Evolutionary conservation across 2,888 invertebrate species (phyloP).

Genomic region (Dicyrtomina minuta): DNA sequence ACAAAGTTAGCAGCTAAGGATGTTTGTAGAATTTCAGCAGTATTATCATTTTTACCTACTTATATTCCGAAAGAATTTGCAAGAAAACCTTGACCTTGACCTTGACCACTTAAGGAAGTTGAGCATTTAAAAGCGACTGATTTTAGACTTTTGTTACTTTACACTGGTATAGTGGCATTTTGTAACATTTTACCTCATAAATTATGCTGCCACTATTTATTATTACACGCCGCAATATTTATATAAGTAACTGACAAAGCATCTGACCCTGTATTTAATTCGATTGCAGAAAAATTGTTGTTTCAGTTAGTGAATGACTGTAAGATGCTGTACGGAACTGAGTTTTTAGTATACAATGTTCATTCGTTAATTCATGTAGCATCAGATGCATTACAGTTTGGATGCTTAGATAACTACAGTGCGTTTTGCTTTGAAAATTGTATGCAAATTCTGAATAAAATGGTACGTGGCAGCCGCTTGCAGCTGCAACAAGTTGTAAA

Average conservation of each 20-base stretch:
- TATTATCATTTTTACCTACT: neutral
- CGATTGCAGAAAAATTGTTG: neutral
- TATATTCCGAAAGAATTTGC: constrained; percentile 35
- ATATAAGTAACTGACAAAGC: constrained; percentile 5
- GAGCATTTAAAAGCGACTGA: constrained; percentile 40
- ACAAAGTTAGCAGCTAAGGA: neutral
- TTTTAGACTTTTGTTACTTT: constrained; percentile 34
- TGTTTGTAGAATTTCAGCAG: neutral
- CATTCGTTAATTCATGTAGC: constrained; percentile 18
- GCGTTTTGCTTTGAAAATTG: constrained; percentile 24
- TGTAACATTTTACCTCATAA: constrained; percentile 4
- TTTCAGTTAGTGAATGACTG: neutral
- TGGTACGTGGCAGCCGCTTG: neutral
- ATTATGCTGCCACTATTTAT: constrained; percentile 26
- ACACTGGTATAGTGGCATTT: constrained; percentile 31
- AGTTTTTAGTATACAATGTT: constrained; percentile 15
- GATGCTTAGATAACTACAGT: constrained; percentile 6
- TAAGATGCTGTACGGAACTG: neutral
- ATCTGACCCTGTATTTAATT: neutral
- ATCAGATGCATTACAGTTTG: constrained; percentile 3
- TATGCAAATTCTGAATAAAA: neutral
- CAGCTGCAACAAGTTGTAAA: constrained; percentile 9
- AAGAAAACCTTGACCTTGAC: too few relatives aligned
- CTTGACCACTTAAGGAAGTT: constrained; percentile 29
- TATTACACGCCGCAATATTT: constrained; percentile 24